phyloP scores from a whole-genome alignment of 2,888 invertebrate genomes.

The Chymomyza procnemis region DNA sequence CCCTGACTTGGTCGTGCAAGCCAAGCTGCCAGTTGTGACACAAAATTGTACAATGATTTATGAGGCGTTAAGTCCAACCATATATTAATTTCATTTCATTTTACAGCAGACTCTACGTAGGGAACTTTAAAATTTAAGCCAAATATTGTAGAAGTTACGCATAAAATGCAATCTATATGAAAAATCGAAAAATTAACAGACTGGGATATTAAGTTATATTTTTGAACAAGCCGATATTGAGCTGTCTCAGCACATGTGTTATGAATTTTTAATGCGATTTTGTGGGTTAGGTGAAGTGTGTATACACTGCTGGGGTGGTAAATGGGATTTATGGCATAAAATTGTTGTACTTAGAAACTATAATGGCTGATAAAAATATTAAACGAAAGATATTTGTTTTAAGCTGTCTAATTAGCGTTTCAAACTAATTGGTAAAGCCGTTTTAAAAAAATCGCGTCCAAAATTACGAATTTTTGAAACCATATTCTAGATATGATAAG shows the following conservation, averaged over 20 bases:
- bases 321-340: too few species aligned
- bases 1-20: too few species aligned
- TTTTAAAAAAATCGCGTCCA: too few species aligned
- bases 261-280: conserved; percentile 37
- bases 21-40: conserved; percentile 35
- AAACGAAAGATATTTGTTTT: too few species aligned
- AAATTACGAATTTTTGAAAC: too few species aligned
- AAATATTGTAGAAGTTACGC: background rate
- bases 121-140: conserved; percentile 49
- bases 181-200: conserved; percentile 10
- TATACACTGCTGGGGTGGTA: background rate
- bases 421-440: too few species aligned
- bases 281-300: background rate
- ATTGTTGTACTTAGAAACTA: too few species aligned
- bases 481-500: too few species aligned
- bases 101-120: conserved; percentile 34
- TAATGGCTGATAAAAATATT: too few species aligned
- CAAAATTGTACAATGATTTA: conserved; percentile 73
- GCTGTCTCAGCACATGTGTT: conserved; percentile 39
- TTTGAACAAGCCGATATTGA: background rate
- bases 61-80: conserved; percentile 73
- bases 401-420: too few species aligned
- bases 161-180: conserved; percentile 27
- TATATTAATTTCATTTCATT: conserved; percentile 72
- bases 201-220: background rate